Percentiles rank a stretch among this genome's conserved stretches.
Evolutionary conservation across 53 echinoderm and acorn worm species (phyloP).

Genomic region (Paracentrotus lividus): DNA sequence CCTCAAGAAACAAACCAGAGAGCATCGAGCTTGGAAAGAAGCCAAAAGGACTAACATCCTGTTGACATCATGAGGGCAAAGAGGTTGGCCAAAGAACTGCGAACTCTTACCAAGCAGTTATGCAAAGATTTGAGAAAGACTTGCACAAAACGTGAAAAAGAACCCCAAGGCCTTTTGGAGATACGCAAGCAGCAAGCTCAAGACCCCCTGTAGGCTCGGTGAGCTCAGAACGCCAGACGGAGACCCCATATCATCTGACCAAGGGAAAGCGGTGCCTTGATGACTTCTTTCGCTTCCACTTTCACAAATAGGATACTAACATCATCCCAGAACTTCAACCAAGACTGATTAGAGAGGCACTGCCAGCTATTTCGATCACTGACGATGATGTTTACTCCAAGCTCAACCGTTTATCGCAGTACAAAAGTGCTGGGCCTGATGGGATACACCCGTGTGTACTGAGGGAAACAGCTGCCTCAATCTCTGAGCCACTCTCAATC

Average conservation of each 20-base stretch:
- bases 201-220: neutral
- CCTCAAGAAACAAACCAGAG: neutral
- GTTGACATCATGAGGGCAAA: neutral
- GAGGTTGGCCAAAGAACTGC: neutral
- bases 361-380: neutral
- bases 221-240: neutral
- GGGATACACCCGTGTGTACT: no score
- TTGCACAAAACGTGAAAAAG: neutral
- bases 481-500: no score
- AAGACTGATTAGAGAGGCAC: neutral
- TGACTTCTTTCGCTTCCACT: neutral
- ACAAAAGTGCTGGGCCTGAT: no score
- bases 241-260: neutral
- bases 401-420: no score
- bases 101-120: neutral
- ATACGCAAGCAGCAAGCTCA: neutral
- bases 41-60: neutral
- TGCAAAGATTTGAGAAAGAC: neutral
- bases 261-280: conserved; percentile 3
- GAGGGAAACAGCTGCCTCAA: no score
- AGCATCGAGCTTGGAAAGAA: neutral
- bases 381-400: neutral
- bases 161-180: conserved; percentile 19
- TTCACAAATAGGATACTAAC: neutral
- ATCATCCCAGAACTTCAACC: neutral